These are phyloP conservation scores for Heterodera carotae DNA, from an alignment of 1,140 invertebrate genomes.

Conservation along the genomic window DNA sequence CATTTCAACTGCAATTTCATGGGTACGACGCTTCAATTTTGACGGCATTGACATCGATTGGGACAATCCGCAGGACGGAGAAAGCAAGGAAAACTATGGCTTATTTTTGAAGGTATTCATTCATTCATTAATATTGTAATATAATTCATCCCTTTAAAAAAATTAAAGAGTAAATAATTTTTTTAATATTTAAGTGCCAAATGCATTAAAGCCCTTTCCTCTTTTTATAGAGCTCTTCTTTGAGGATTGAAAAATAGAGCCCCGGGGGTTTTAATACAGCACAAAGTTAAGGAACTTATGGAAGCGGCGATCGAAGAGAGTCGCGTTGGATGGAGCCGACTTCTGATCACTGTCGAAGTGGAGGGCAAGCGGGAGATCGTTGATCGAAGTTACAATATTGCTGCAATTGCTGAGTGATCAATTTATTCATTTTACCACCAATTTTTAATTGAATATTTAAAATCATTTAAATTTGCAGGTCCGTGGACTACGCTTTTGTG, in stretches of 20 bases:
- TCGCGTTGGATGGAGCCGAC: neutral
- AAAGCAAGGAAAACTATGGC: slow-evolving; percentile 56
- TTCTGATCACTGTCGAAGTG: slow-evolving; percentile 18
- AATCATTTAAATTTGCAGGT: slow-evolving; percentile 33
- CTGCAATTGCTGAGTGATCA: slow-evolving; percentile 3
- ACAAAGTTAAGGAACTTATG: slow-evolving; percentile 6
- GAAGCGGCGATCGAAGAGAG: slow-evolving; percentile 12
- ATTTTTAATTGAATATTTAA: neutral
- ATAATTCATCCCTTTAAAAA: too few species aligned
- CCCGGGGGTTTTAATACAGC: too few species aligned
- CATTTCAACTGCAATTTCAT: slow-evolving; percentile 58
- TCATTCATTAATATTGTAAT: slow-evolving; percentile 10
- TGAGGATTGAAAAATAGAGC: too few species aligned
- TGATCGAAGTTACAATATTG: slow-evolving; percentile 2
- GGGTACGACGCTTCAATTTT: slow-evolving; percentile 59
- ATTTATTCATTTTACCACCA: neutral
- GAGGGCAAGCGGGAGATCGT: neutral
- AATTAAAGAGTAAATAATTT: too few species aligned
- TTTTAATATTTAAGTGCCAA: too few species aligned
- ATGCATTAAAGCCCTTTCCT: too few species aligned
- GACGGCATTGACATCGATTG: slow-evolving; percentile 83
- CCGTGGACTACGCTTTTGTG: slow-evolving; percentile 61
- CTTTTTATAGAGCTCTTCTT: too few species aligned
- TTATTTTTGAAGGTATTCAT: slow-evolving; percentile 36
- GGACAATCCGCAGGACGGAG: slow-evolving; percentile 78